A percentile compares a stretch with the other conserved stretches of the same genome.
These are phyloP conservation scores for Tragulus kanchil DNA, from an alignment of 2,113 vertebrate genomes.

Conservation along the genomic window DNA sequence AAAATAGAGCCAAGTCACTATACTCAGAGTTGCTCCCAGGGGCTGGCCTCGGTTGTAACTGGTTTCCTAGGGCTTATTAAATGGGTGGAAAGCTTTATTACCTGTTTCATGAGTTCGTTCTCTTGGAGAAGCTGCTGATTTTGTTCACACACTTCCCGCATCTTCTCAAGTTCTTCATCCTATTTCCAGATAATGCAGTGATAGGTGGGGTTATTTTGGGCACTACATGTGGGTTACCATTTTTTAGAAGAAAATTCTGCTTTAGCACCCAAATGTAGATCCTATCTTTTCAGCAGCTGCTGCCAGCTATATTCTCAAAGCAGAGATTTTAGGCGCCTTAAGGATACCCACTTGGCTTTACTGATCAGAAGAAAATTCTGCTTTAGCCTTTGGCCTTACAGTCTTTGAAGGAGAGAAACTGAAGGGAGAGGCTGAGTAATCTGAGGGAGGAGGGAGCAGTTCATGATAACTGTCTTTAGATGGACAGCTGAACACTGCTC, in stretches of 20 bases:
- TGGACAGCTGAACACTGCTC: constrained; percentile 56
- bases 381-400: constrained; percentile 57
- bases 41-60: neutral
- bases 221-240: constrained; percentile 66
- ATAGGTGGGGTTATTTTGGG: constrained; percentile 16
- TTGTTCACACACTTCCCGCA: constrained; percentile 90
- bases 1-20: neutral
- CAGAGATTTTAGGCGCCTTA: constrained; percentile 31
- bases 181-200: constrained; percentile 80
- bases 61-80: neutral
- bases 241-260: no score
- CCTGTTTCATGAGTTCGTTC: constrained; percentile 92
- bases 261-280: constrained; percentile 27
- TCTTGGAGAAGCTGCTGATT: constrained; percentile 92
- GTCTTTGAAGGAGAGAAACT: constrained; percentile 57
- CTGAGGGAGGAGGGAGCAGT: constrained; percentile 59
- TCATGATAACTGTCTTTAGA: constrained; percentile 61
- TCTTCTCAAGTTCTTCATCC: constrained; percentile 95
- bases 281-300: constrained; percentile 31
- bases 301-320: constrained; percentile 36
- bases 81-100: constrained; percentile 73
- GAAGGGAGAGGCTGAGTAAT: neutral
- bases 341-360: neutral
- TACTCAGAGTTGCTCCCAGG: neutral
- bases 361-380: constrained; percentile 58